Conservation (phyloP, 2,888 invertebrate genomes). For the Chrysotoxum bicinctum region DNA sequence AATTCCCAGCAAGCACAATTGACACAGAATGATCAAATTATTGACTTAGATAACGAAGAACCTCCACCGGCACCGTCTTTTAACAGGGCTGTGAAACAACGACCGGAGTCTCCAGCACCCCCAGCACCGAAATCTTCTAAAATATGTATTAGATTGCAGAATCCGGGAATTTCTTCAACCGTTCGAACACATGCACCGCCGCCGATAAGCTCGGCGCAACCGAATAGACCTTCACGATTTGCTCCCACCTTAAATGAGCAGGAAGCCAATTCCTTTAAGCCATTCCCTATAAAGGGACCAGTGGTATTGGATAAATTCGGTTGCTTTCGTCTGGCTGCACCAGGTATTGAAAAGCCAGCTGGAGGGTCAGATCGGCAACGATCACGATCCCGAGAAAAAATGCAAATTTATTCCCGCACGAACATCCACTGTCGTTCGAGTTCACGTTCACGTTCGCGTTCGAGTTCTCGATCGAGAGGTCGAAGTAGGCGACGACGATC, state of each 20-base stretch:
- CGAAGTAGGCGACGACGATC: conserved; percentile 82
- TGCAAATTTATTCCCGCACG: conserved; percentile 75
- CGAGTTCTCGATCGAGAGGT: conserved; percentile 75
- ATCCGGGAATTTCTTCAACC: background rate
- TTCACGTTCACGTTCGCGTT: conserved; percentile 19
- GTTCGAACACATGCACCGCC: conserved; percentile 4
- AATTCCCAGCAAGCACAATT: conserved; percentile 68
- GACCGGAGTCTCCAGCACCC: conserved; percentile 71
- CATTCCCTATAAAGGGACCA: conserved; percentile 81
- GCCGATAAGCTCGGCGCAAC: background rate
- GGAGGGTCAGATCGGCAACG: background rate
- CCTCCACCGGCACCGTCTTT: conserved; percentile 72
- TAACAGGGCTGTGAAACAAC: conserved; percentile 18
- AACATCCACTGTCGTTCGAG: conserved; percentile 82
- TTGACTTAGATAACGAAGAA: conserved; percentile 48
- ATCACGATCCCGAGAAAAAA: conserved; percentile 68
- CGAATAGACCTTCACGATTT: background rate
- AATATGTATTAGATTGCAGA: conserved; percentile 28
- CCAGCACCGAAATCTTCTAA: conserved; percentile 76
- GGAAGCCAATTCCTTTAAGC: conserved; percentile 54
- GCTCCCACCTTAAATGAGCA: conserved; percentile 13
- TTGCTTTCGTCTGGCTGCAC: conserved; percentile 85
- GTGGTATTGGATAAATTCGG: conserved; percentile 89
- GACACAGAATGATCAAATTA: conserved; percentile 8
- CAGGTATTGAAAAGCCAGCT: background rate